These are phyloP conservation scores for Epizoanthus rinbou DNA, from an alignment of 92 coral and sea anemone genomes.

Conservation along the genomic window DNA sequence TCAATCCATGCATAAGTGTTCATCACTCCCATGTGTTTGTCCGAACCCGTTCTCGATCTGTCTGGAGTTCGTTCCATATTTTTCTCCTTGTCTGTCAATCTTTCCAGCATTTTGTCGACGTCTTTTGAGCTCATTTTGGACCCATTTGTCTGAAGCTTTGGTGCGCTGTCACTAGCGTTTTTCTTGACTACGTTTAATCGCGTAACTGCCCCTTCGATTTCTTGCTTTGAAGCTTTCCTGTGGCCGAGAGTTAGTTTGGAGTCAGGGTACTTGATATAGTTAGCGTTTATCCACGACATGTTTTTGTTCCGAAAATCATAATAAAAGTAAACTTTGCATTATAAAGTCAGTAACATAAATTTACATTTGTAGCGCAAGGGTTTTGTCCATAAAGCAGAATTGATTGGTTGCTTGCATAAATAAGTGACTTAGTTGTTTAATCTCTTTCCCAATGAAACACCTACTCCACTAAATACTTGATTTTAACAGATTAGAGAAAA, in stretches of 20 bases:
- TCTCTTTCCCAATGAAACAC: not conserved
- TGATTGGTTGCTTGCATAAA: conserved; percentile 29
- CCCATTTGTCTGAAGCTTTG: conserved; percentile 6
- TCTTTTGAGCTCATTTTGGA: conserved; percentile 43
- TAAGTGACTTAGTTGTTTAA: not conserved
- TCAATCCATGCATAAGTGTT: conserved; percentile 86
- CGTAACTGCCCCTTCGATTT: conserved; percentile 68
- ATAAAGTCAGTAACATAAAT: not conserved
- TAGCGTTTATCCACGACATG: conserved; percentile 76
- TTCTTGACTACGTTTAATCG: conserved; percentile 59
- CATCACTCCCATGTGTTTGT: conserved; percentile 61
- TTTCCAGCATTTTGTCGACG: conserved; percentile 61
- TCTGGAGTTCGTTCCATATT: conserved; percentile 66
- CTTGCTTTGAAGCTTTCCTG: conserved; percentile 54
- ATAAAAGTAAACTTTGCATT: not conserved
- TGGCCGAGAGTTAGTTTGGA: conserved; percentile 53
- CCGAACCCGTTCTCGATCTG: conserved; percentile 60
- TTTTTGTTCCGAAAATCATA: not conserved
- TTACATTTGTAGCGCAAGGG: not conserved
- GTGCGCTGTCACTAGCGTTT: not conserved
- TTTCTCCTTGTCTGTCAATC: conserved; percentile 70
- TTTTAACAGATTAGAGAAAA: too few species aligned
- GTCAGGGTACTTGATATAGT: conserved; percentile 65
- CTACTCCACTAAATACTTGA: not conserved
- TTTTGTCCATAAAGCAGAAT: too few species aligned